Percentiles rank a stretch among this genome's conserved stretches.
phyloP scores from a whole-genome alignment of 2,797 vertebrate genomes.

The Enteromius thamalakanensis region DNA sequence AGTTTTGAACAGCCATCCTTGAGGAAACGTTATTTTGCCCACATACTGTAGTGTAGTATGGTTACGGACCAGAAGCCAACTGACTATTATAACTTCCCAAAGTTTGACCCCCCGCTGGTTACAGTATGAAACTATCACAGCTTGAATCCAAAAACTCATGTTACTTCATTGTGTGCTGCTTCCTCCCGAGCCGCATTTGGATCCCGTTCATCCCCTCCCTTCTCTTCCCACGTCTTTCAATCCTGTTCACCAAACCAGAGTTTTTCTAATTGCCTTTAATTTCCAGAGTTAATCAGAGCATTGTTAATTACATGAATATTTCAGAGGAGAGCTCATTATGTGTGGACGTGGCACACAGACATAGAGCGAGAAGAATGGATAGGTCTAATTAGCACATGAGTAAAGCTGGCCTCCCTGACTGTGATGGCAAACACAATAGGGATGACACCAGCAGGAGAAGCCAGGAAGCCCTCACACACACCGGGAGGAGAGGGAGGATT shows the following conservation, averaged over 20 bases:
- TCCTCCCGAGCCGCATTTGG: background rate
- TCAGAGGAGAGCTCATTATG: slow-evolving; percentile 75
- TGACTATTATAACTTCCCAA: background rate
- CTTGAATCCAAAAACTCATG: background rate
- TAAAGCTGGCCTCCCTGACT: slow-evolving; percentile 41
- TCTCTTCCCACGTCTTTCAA: background rate
- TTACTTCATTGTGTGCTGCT: background rate
- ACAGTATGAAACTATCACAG: background rate
- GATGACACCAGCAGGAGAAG: slow-evolving; percentile 27
- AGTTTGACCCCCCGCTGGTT: background rate
- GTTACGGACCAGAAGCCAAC: background rate
- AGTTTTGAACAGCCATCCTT: background rate
- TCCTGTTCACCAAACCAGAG: background rate
- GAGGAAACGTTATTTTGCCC: background rate
- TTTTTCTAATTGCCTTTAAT: slow-evolving; percentile 79
- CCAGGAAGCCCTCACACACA: slow-evolving; percentile 5
- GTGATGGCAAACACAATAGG: slow-evolving; percentile 45
- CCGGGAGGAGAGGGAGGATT: background rate
- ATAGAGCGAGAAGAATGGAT: slow-evolving; percentile 56
- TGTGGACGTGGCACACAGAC: slow-evolving; percentile 46
- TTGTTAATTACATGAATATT: slow-evolving; percentile 83
- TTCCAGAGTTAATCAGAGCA: slow-evolving; percentile 77
- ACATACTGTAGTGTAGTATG: background rate
- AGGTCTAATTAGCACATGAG: slow-evolving; percentile 59
- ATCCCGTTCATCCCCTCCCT: background rate